Evolutionary conservation across 2,113 vertebrate species (phyloP), one percentile per base, ranked within the genome.

Genomic region (Oncorhynchus gorbuscha): DNA sequence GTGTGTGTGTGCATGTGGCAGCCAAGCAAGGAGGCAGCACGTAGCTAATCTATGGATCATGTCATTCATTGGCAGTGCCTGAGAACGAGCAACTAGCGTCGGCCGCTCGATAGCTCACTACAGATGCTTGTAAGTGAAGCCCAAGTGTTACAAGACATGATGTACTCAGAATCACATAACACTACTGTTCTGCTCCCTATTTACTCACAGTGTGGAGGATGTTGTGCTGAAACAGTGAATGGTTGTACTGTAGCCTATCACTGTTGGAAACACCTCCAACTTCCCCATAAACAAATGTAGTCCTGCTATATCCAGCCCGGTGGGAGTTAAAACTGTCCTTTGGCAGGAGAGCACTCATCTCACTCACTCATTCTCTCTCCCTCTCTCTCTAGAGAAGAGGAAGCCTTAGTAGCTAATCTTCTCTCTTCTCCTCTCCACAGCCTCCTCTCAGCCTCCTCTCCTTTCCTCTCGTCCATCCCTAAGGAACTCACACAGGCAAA

Each of bases 31-130:
- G 1, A 14, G 64, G 64, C 83, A 78, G 30, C 81, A 74, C 13
- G 12, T 71, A 79, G 79, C 84, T 88, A 81, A 91, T 88, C 87
- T 91, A 80, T 74, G 65, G 77, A 85, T 83, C 89, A 80, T 82
- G 86, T 79, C 24, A 77, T 81, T 84, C 71, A 81, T 90, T 86
- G 81, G 70, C 62, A 82, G 75, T 67, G 69, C 73, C 79, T 81
- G 89, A 88, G 90, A 87, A 84, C 24, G 83, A 86, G 84, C 75
- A 49, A 74, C 71, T 83, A 75, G 84, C 24, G 82, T 83, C 74
- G 74, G 64, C 72, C 13, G 69, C 35, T 85, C 81, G 69, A 55
- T 55, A 14, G 49, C 49, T 13, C 49, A 14, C 49, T 55, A 55
- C 79, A 76, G 70, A 85, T 74, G 16, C 85, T 80, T 76, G 30